Evolutionary conservation across 2,888 invertebrate genomes (phyloP), one percentile per base, ranked within the genome.

Genomic region (Drosophila multiciliata): DNA sequence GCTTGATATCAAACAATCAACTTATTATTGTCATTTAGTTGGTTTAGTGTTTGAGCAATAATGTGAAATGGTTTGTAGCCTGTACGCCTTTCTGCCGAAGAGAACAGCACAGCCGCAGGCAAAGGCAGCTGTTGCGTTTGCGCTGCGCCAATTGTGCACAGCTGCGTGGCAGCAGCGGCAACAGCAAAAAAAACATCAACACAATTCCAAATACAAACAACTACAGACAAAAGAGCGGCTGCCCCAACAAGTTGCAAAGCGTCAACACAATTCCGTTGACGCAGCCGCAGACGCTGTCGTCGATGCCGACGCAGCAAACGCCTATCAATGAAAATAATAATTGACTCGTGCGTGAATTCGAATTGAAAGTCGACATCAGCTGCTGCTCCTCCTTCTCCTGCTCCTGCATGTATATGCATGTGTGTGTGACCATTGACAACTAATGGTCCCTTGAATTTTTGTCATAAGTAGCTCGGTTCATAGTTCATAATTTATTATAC

Each of bases 141-240:
- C 82, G 87, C 87, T 85, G 85, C 77, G 87, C 87, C 82, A 87
- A 78, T 84, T 87, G 87, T 77, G 71, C 83, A 87, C 85, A 83
- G 79, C 85, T 83, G 83, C 83, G 83, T 83, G 73, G 79, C 85
- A 70, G 52, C 66, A 57, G 20, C 58, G 69, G 78, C 84, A 70
- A 49, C 54, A 55, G 4, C 36, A 38, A 33, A 65, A 54, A 70
- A 70, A 53, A 63, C 42, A 70, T 59, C 40, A 35, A 65, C 42
- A 64, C 38, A 55, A 32, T 45, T 23, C 53, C 54, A 72, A 49
- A 68, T 15, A 40, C 40, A 63, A 33, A 53, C 49, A 58, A 53
- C 60, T 53, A 62, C 48, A 66, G 15, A 60, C 35, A 68, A 64
- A 38, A 60, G 60, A 61, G 60, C 52, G 59, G 40, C 40, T 23